A percentile compares a stretch with the other conserved stretches of the same genome.
phyloP scores from a whole-genome alignment of 2,888 invertebrate species.

The Drosophila macrospina region DNA sequence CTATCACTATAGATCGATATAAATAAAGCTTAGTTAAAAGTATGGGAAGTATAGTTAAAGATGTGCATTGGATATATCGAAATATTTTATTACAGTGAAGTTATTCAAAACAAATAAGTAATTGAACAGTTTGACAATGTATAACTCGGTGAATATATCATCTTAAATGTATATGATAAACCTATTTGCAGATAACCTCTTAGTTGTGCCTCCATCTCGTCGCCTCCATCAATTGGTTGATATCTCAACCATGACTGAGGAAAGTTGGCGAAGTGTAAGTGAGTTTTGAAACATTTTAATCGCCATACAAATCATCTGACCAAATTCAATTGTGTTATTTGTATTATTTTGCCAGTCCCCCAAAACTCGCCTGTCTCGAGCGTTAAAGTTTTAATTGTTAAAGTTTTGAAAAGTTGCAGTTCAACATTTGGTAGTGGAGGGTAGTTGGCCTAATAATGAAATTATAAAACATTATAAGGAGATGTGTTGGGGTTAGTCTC shows the following conservation, averaged over 20 bases:
- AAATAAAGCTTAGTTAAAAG: too few species aligned
- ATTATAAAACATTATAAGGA: slow-evolving; percentile 18
- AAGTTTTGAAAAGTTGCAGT: slow-evolving; percentile 43
- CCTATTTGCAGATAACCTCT: too few species aligned
- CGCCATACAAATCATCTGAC: slow-evolving; percentile 19
- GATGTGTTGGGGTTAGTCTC: not conserved
- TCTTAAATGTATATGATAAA: too few species aligned
- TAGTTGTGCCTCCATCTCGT: not conserved
- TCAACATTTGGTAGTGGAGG: slow-evolving; percentile 12
- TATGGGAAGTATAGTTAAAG: too few species aligned
- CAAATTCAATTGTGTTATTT: slow-evolving; percentile 26
- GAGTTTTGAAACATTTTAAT: slow-evolving; percentile 6
- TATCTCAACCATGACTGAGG: not conserved
- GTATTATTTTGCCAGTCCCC: slow-evolving; percentile 20
- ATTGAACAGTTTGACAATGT: too few species aligned
- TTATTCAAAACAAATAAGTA: too few species aligned
- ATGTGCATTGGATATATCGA: too few species aligned
- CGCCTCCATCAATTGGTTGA: not conserved
- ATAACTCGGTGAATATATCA: too few species aligned
- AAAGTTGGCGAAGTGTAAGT: not conserved
- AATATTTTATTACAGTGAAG: too few species aligned
- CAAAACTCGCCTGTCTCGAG: slow-evolving; percentile 15
- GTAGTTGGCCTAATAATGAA: slow-evolving; percentile 36
- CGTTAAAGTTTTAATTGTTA: slow-evolving; percentile 58
- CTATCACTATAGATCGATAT: too few species aligned